A percentile compares a stretch with the other conserved stretches of the same genome.
These are phyloP conservation scores for Gnatocerus cornutus DNA, from an alignment of 2,888 invertebrate species.

Conservation along the genomic window DNA sequence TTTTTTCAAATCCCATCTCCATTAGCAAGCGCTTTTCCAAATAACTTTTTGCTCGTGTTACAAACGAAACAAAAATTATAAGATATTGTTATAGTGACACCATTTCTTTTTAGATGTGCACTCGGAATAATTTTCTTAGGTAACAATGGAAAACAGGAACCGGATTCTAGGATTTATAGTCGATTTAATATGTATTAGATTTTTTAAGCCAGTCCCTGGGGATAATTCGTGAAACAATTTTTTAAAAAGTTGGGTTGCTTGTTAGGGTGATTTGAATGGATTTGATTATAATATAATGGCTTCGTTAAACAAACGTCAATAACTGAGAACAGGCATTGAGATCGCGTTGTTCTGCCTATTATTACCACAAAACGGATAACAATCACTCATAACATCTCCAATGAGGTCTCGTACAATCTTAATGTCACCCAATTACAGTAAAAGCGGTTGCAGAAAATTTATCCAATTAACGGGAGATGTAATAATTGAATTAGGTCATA, in stretches of 20 bases:
- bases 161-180: conserved; percentile 33
- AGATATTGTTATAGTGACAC: conserved; percentile 22
- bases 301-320: conserved; percentile 42
- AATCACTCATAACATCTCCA: conserved; percentile 41
- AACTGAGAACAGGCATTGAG: conserved; percentile 30
- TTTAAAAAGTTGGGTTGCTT: conserved; percentile 27
- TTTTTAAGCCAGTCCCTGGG: conserved; percentile 10
- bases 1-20: conserved; percentile 57
- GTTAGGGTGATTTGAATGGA: conserved; percentile 41
- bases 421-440: conserved; percentile 38
- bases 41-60: conserved; percentile 50
- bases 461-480: conserved; percentile 33
- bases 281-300: conserved; percentile 40
- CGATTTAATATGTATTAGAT: conserved; percentile 42
- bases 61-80: conserved; percentile 49
- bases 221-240: conserved; percentile 21
- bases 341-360: conserved; percentile 27
- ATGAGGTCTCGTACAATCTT: conserved; percentile 36
- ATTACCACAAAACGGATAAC: conserved; percentile 45
- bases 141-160: conserved; percentile 25
- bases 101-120: neutral
- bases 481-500: conserved; percentile 29
- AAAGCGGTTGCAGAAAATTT: conserved; percentile 33
- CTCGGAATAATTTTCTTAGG: conserved; percentile 1
- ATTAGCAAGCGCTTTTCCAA: conserved; percentile 52